phyloP scores from a whole-genome alignment of 2,888 invertebrate genomes.

The Aethes cnicana region DNA sequence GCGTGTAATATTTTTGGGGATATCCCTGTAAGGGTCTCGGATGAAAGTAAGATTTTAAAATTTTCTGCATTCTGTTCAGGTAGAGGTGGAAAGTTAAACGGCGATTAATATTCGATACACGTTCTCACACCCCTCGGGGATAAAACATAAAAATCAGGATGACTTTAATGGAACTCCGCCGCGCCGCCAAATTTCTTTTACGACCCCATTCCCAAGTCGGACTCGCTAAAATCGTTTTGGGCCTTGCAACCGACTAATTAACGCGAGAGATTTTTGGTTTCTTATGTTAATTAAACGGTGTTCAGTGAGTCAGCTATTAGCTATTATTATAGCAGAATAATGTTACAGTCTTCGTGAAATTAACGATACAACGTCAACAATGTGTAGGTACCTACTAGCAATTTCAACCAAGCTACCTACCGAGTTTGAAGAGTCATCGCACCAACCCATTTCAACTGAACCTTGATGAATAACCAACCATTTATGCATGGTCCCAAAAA shows the following conservation, averaged over 20 bases:
- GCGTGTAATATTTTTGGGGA: no score
- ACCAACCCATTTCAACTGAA: slow-evolving; percentile 17
- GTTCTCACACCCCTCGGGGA: slow-evolving; percentile 21
- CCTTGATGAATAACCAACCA: slow-evolving; percentile 19
- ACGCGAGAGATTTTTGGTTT: slow-evolving; percentile 22
- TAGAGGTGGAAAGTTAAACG: slow-evolving; percentile 21
- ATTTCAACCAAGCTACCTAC: no score
- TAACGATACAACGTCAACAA: no score
- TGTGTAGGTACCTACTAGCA: neutral
- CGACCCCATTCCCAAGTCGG: slow-evolving; percentile 21
- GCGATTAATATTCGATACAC: slow-evolving; percentile 28
- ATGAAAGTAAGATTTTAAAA: neutral
- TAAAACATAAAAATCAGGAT: slow-evolving; percentile 27
- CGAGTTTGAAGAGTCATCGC: slow-evolving; percentile 11
- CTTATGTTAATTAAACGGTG: slow-evolving; percentile 27
- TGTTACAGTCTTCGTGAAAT: no score
- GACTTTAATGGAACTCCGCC: slow-evolving; percentile 24
- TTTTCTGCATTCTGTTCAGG: slow-evolving; percentile 19
- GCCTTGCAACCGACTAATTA: slow-evolving; percentile 21
- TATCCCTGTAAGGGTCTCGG: no score
- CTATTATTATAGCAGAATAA: no score
- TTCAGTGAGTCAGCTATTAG: slow-evolving; percentile 22
- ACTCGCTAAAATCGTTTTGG: slow-evolving; percentile 26
- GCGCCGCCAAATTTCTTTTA: slow-evolving; percentile 30
- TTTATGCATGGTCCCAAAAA: slow-evolving; percentile 27